Base-by-base conservation (phyloP, 2,113 vertebrate species). In the Aramus guarauna region DNA sequence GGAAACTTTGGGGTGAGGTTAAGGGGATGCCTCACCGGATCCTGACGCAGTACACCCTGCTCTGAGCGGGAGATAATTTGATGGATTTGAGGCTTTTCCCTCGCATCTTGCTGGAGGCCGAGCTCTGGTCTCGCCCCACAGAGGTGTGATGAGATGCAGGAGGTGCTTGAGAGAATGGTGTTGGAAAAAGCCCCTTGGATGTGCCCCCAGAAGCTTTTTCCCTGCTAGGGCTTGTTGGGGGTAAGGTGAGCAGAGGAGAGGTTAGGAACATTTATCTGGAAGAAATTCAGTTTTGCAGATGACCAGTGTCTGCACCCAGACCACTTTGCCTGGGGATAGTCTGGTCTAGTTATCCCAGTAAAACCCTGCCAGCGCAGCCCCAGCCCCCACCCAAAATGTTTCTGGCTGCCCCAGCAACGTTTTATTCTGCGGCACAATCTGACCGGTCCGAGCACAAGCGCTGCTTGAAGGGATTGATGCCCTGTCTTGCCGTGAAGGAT, bases 1-100 rank as follows among this genome's bases (percentile, higher is more conserved):
- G 83, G 80, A 52, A 75, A 18, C 12, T n/a, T 81, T 37, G 68
- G 22, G 69, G 69, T 1, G 22, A 86, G 83, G 90, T 95, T 66
- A 76, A 85, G 94, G 1, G 17, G 14, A 43, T 81, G 68, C 52
- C 41, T 41, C n/a, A 13, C 16, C 5, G 3, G 47, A n/a, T 53
- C 52, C 62, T 30, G 36, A 7, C 5, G 74, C 9, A 12, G 56
- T 11, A 36, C 2, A 0, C 3, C 8, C 14, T 0, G 2, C 63
- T 41, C 39, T 3, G 41, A 85, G 77, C 2, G 3, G 5, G 20
- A 85, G 41, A 10, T 32, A 5, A 41, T 79, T 82, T 47, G 56
- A 45, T 27, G 53, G 9, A 41, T 53, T 16, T 17, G 50, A 69
- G 45, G 60, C 14, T 95, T 68, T 79, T 62, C 43, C 60, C 29